These are phyloP conservation scores for Setipinna tenuifilis DNA, from an alignment of 2,797 vertebrate species.

Conservation along the genomic window DNA sequence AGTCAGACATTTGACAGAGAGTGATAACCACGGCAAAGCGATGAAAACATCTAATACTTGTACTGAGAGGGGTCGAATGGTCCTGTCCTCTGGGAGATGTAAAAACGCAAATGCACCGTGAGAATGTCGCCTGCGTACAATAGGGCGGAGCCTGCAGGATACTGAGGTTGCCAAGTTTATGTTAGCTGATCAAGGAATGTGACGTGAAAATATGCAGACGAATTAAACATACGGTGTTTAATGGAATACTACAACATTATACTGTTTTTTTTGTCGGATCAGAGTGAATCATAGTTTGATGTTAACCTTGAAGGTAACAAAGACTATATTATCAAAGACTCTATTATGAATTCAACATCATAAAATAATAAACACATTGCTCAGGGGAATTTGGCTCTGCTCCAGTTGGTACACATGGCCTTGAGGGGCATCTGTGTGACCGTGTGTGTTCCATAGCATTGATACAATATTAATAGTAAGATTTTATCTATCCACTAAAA, in stretches of 20 bases:
- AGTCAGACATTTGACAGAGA: neutral
- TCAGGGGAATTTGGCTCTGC: constrained; percentile 58
- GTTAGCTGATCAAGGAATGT: constrained; percentile 26
- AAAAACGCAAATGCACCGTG: constrained; percentile 65
- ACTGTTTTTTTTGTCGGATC: no score
- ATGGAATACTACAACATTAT: neutral
- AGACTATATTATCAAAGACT: neutral
- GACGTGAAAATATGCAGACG: neutral
- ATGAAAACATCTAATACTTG: neutral
- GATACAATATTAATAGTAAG: constrained; percentile 12
- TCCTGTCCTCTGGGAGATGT: neutral
- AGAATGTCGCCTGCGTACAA: constrained; percentile 53
- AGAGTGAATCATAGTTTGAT: neutral
- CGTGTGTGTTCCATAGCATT: neutral
- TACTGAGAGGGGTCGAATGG: neutral
- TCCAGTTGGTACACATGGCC: constrained; percentile 57
- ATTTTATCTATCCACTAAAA: neutral
- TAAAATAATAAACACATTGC: constrained; percentile 51
- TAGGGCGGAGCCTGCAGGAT: constrained; percentile 60
- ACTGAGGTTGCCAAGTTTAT: constrained; percentile 49
- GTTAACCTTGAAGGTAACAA: neutral
- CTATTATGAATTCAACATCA: constrained; percentile 34
- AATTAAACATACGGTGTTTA: neutral
- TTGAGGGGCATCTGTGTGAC: constrained; percentile 30
- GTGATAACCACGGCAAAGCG: neutral